phyloP scores from a whole-genome alignment of 2,888 invertebrate genomes.

The Hirudinaria manillensis region DNA sequence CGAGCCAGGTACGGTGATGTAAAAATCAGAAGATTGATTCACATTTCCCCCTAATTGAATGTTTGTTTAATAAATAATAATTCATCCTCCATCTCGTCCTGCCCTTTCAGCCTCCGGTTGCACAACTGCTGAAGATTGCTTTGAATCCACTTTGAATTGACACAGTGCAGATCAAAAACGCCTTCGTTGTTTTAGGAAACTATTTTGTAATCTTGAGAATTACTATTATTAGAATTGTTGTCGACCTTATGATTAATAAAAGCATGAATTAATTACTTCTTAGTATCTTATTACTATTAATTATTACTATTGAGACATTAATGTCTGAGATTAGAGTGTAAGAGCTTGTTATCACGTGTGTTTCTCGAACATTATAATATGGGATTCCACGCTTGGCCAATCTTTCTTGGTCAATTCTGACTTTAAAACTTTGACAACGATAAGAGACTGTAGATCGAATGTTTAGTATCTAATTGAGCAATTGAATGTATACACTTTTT shows the following conservation, averaged over 20 bases:
- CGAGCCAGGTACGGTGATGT: slow-evolving; percentile 61
- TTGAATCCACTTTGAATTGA: slow-evolving; percentile 98
- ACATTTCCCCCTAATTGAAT: too few relatives aligned
- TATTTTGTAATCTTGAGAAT: not conserved
- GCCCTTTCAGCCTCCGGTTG: slow-evolving; percentile 72
- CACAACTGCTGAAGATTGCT: slow-evolving; percentile 97
- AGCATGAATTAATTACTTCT: not conserved
- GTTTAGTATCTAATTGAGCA: too few relatives aligned
- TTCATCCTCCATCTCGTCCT: not conserved
- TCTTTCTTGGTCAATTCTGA: too few relatives aligned
- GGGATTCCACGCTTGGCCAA: too few relatives aligned
- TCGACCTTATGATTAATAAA: not conserved
- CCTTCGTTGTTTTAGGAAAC: slow-evolving; percentile 80
- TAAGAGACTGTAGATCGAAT: too few relatives aligned
- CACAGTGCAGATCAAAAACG: slow-evolving; percentile 91
- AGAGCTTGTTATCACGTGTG: too few relatives aligned
- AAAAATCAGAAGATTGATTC: not conserved
- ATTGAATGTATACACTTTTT: too few relatives aligned
- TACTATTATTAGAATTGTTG: not conserved
- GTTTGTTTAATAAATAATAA: too few relatives aligned
- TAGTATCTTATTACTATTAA: not conserved
- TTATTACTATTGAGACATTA: not conserved
- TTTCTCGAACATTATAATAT: too few relatives aligned
- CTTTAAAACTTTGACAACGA: too few relatives aligned
- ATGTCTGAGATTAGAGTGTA: not conserved